A percentile compares a stretch with the other conserved stretches of the same genome.
Conservation (phyloP, 2,113 vertebrate species). For the Ivindomyrus marchei region DNA sequence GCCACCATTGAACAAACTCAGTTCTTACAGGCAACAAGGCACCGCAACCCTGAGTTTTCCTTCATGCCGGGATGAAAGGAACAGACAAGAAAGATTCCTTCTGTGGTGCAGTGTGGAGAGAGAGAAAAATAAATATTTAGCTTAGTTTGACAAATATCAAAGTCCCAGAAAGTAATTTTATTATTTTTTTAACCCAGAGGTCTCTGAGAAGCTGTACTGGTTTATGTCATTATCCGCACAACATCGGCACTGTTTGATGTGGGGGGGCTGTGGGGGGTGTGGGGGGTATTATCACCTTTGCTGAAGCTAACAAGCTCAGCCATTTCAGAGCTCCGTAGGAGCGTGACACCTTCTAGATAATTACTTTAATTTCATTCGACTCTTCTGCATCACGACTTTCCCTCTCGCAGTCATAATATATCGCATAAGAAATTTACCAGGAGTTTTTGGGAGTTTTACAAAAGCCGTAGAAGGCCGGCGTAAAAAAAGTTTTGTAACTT, state of each 20-base stretch:
- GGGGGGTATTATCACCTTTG: not conserved
- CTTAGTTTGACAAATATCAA: constrained; percentile 4
- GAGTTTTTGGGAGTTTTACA: not conserved
- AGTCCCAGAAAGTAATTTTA: not conserved
- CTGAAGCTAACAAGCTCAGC: not conserved
- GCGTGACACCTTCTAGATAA: not conserved
- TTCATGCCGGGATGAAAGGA: not conserved
- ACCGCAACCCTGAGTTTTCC: not conserved
- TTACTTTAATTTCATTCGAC: not conserved
- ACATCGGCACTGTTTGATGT: constrained; percentile 7
- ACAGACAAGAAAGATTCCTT: not conserved
- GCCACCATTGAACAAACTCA: not conserved
- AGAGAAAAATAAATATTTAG: not conserved
- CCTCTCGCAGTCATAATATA: not conserved
- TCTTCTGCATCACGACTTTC: not conserved
- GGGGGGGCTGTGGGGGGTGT: not conserved
- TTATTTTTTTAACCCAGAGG: not conserved
- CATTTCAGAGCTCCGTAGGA: not conserved
- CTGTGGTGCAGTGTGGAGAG: not conserved
- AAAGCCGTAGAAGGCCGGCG: not conserved
- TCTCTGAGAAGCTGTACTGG: not conserved
- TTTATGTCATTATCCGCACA: not conserved
- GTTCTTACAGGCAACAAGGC: not conserved
- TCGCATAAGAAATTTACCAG: not conserved
- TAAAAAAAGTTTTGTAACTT: not conserved